A percentile compares a stretch with the other conserved stretches of the same genome.
Evolutionary conservation across 2,113 vertebrate species (phyloP).

Genomic region (Sebastes schlegelii): DNA sequence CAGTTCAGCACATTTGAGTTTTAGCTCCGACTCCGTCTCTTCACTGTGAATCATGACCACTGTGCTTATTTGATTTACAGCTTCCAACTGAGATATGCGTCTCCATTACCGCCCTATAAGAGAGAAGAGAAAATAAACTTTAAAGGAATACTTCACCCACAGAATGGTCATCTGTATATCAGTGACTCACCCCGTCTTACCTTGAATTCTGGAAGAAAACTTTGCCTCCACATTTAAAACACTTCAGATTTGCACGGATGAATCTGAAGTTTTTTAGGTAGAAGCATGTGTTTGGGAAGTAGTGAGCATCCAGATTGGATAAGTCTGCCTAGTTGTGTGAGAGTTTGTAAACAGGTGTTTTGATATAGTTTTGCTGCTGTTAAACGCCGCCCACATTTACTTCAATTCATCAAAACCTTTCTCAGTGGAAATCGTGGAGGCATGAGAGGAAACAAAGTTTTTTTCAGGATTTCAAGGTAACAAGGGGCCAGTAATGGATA

Average conservation of each 20-base stretch:
- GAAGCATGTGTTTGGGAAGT: not conserved
- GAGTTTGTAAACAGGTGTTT: not conserved
- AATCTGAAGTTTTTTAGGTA: not conserved
- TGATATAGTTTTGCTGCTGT: too few relatives aligned
- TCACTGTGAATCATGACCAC: not conserved
- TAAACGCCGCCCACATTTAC: too few relatives aligned
- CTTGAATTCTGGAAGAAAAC: not conserved
- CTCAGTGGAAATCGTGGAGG: too few relatives aligned
- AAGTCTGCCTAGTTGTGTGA: not conserved
- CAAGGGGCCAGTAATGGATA: not conserved
- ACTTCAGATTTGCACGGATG: too few relatives aligned
- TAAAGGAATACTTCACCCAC: not conserved
- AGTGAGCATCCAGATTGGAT: not conserved
- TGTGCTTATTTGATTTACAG: constrained; percentile 37
- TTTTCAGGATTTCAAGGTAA: too few relatives aligned
- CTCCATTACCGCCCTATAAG: constrained; percentile 8
- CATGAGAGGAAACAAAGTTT: too few relatives aligned
- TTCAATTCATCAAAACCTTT: too few relatives aligned
- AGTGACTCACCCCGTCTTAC: not conserved
- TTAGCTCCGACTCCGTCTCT: not conserved
- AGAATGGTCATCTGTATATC: not conserved
- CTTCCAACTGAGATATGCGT: not conserved
- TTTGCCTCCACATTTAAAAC: not conserved
- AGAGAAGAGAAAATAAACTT: not conserved
- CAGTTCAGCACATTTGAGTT: not conserved